Evolutionary conservation across 2,888 invertebrate genomes (phyloP).

Genomic region (Ectobius pallidus): DNA sequence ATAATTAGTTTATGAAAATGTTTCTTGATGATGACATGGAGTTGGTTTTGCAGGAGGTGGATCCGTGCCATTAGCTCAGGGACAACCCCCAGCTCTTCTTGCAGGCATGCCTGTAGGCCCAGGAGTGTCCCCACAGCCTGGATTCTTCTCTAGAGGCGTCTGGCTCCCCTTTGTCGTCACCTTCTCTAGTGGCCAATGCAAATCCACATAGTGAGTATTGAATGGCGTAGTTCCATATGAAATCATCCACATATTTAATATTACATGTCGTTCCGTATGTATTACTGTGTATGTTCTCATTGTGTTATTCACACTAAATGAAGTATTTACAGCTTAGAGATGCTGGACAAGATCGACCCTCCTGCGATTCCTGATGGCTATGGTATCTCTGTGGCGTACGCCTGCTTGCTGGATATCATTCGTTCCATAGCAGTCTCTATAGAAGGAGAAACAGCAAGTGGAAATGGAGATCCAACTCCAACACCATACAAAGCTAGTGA

Average conservation of each 20-base stretch:
- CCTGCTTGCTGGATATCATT: slow-evolving; percentile 90
- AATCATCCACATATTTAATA: no score
- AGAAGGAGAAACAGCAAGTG: slow-evolving; percentile 59
- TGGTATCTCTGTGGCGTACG: slow-evolving; percentile 94
- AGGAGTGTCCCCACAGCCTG: slow-evolving; percentile 84
- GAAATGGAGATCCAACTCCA: slow-evolving; percentile 22
- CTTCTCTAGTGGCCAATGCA: slow-evolving; percentile 83
- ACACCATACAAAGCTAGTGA: slow-evolving; percentile 46
- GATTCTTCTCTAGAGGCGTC: slow-evolving; percentile 91
- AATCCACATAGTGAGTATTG: slow-evolving; percentile 91
- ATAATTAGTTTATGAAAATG: no score
- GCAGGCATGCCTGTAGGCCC: slow-evolving; percentile 72
- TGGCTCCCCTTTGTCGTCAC: slow-evolving; percentile 89
- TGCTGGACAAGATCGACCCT: slow-evolving; percentile 94
- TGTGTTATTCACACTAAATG: no score
- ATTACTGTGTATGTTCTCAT: no score
- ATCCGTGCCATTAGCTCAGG: slow-evolving; percentile 57
- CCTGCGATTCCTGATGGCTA: slow-evolving; percentile 96
- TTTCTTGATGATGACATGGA: no score
- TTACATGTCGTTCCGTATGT: no score
- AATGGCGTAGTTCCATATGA: neutral
- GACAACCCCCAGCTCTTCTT: slow-evolving; percentile 67
- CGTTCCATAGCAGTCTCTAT: slow-evolving; percentile 80
- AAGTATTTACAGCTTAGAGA: slow-evolving; percentile 80
- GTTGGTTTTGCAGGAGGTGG: no score